These are phyloP conservation scores for Thymelicus acteon DNA, from an alignment of 2,888 invertebrate species.

Conservation along the genomic window DNA sequence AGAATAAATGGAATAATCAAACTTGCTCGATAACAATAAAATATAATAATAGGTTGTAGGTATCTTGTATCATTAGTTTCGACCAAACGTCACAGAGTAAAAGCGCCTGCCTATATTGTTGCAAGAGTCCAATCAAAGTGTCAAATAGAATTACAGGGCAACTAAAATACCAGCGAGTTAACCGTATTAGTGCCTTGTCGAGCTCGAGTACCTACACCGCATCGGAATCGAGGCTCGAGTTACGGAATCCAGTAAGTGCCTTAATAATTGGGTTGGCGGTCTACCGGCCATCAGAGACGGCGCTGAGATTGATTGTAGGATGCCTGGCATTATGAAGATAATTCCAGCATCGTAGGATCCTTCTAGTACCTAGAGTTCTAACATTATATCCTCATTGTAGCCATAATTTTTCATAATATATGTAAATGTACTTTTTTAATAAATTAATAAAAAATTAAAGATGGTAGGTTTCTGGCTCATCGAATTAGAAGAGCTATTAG, in stretches of 20 bases:
- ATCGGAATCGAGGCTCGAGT: conserved; percentile 13
- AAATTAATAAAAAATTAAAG: too few relatives aligned
- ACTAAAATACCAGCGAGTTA: conserved; percentile 12
- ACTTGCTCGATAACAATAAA: too few relatives aligned
- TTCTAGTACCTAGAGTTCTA: not conserved
- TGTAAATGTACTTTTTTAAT: too few relatives aligned
- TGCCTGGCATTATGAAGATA: conserved; percentile 1
- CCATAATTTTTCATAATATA: too few relatives aligned
- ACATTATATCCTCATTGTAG: not conserved
- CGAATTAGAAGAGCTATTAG: too few relatives aligned
- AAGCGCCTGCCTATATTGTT: not conserved
- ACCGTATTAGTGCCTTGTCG: conserved; percentile 10
- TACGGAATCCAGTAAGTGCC: conserved; percentile 31
- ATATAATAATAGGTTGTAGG: too few relatives aligned
- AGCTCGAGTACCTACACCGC: conserved; percentile 7
- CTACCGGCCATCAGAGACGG: conserved; percentile 2
- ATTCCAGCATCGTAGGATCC: too few relatives aligned
- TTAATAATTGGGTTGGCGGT: conserved; percentile 30
- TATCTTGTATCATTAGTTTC: too few relatives aligned
- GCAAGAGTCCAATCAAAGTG: not conserved
- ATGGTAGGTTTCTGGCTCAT: too few relatives aligned
- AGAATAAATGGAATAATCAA: too few relatives aligned
- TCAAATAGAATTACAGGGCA: not conserved
- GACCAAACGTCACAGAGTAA: too few relatives aligned
- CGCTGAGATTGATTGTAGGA: not conserved